These are phyloP conservation scores for Cremastinae sp. DNA, from an alignment of 2,888 invertebrate genomes.

Conservation along the genomic window DNA sequence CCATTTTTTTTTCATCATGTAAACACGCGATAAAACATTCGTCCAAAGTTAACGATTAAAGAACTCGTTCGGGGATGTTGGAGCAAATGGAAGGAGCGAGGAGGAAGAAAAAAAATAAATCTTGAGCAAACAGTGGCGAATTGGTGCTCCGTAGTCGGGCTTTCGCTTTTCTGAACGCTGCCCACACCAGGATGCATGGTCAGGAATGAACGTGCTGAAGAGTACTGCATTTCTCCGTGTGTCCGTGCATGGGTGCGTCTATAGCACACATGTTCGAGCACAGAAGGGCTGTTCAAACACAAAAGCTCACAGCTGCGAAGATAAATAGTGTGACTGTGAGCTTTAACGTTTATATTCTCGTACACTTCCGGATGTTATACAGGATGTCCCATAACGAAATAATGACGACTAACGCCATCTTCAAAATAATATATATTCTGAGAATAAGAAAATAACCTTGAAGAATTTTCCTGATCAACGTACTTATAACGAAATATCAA, in stretches of 20 bases:
- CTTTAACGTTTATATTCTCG: conserved; percentile 65
- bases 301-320: conserved; percentile 72
- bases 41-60: conserved; percentile 30
- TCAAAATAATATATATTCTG: too few relatives aligned
- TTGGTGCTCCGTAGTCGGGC: conserved; percentile 8
- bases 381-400: too few relatives aligned
- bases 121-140: conserved; percentile 24
- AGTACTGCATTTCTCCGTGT: too few relatives aligned
- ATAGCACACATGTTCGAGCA: conserved; percentile 13
- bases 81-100: too few relatives aligned
- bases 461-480: too few relatives aligned
- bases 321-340: conserved; percentile 72
- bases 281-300: conserved; percentile 68
- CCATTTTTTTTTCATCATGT: not conserved
- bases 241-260: not conserved
- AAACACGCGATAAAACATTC: conserved; percentile 23
- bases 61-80: too few relatives aligned
- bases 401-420: too few relatives aligned
- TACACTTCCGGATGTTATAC: conserved; percentile 22
- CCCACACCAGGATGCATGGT: conserved; percentile 1
- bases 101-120: conserved; percentile 24
- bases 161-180: conserved; percentile 14
- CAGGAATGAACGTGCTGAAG: conserved; percentile 4
- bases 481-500: too few relatives aligned
- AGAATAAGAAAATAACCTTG: too few relatives aligned